A percentile compares a stretch with the other conserved stretches of the same genome.
Conservation (phyloP, 1,140 invertebrate species). For the Phocides pigmalion region DNA sequence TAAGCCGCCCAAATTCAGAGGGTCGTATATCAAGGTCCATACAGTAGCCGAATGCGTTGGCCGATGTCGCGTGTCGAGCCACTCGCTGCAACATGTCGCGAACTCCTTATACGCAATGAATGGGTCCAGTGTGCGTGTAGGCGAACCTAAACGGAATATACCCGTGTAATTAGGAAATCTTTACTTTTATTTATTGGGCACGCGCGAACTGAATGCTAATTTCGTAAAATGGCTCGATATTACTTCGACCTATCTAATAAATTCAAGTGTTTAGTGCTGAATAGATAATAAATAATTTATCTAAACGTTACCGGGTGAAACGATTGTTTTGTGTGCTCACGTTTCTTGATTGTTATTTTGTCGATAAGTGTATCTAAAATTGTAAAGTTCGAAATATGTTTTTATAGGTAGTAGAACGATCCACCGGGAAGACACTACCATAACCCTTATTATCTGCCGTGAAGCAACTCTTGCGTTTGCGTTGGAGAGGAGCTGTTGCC, state of each 20-base stretch:
- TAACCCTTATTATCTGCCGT: too few species aligned
- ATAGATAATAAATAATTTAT: constrained; percentile 24
- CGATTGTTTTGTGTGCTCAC: constrained; percentile 12
- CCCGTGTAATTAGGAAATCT: constrained; percentile 54
- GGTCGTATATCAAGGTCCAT: constrained; percentile 50
- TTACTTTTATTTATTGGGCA: constrained; percentile 38
- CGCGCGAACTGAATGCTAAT: constrained; percentile 30
- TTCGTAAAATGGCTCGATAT: constrained; percentile 32
- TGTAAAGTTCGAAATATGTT: background rate
- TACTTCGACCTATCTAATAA: constrained; percentile 22
- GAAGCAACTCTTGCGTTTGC: too few species aligned
- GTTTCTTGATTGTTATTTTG: constrained; percentile 19
- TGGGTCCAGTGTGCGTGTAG: constrained; percentile 52
- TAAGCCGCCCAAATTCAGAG: constrained; percentile 33
- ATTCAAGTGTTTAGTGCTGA: constrained; percentile 21
- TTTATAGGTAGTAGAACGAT: too few species aligned
- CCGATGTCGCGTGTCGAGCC: constrained; percentile 45
- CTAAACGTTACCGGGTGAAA: constrained; percentile 11
- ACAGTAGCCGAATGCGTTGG: constrained; percentile 49
- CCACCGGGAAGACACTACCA: too few species aligned
- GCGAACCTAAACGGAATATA: constrained; percentile 48
- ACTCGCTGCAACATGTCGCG: constrained; percentile 47
- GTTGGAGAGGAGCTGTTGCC: too few species aligned
- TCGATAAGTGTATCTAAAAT: constrained; percentile 6
- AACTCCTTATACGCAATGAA: constrained; percentile 60